These are phyloP conservation scores for Aporophyla nigra DNA, from an alignment of 2,888 invertebrate genomes.

Conservation along the genomic window DNA sequence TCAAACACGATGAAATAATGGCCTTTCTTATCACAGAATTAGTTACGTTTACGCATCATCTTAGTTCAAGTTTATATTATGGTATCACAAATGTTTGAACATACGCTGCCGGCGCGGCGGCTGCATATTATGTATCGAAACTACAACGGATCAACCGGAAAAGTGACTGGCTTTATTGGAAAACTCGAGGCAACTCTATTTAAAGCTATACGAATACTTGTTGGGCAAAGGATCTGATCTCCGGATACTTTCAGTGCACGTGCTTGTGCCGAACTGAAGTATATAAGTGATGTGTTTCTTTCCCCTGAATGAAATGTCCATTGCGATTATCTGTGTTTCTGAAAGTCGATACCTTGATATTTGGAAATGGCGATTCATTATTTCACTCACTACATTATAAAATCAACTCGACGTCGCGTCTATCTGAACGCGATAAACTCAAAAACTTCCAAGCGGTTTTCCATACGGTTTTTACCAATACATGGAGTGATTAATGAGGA, in stretches of 20 bases:
- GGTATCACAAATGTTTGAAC: slow-evolving; percentile 16
- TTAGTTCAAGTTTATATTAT: slow-evolving; percentile 21
- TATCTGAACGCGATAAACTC: too few relatives aligned
- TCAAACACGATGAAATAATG: neutral
- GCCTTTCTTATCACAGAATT: neutral
- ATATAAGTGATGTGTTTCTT: slow-evolving; percentile 42
- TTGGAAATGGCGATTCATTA: neutral
- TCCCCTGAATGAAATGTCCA: slow-evolving; percentile 20
- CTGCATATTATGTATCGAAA: slow-evolving; percentile 35
- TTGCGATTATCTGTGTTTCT: slow-evolving; percentile 17
- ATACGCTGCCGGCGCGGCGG: slow-evolving; percentile 22
- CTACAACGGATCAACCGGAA: slow-evolving; percentile 50
- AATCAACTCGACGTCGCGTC: too few relatives aligned
- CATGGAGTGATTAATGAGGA: too few relatives aligned
- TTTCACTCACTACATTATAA: neutral
- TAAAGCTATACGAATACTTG: slow-evolving; percentile 54
- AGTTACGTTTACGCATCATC: slow-evolving; percentile 1
- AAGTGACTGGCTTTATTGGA: slow-evolving; percentile 60
- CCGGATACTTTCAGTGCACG: slow-evolving; percentile 51
- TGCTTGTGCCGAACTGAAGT: slow-evolving; percentile 33
- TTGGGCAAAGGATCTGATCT: slow-evolving; percentile 57
- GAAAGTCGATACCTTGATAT: neutral
- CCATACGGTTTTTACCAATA: too few relatives aligned
- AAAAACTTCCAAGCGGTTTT: too few relatives aligned
- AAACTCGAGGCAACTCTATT: slow-evolving; percentile 61